Conservation (phyloP, 2,888 invertebrate genomes). For the Apodemia duryi region DNA sequence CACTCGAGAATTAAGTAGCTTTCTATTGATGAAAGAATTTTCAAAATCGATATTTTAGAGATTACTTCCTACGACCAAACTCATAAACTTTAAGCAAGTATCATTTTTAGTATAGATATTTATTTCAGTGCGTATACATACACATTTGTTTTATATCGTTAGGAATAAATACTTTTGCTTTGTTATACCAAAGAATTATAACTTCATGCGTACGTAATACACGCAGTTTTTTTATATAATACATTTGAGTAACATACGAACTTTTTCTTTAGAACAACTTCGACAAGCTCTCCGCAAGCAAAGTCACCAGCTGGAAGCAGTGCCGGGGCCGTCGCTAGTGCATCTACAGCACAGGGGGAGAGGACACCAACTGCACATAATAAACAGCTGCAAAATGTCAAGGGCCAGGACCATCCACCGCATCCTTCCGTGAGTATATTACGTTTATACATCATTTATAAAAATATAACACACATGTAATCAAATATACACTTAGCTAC, state of each 20-base stretch:
- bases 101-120: no score
- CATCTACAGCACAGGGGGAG: slow-evolving; percentile 74
- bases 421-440: slow-evolving; percentile 86
- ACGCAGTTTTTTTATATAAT: neutral
- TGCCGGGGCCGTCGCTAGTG: slow-evolving; percentile 69
- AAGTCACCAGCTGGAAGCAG: slow-evolving; percentile 88
- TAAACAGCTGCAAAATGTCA: slow-evolving; percentile 88
- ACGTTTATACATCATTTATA: neutral
- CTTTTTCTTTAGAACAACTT: slow-evolving; percentile 80
- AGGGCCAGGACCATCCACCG: slow-evolving; percentile 79
- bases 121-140: no score
- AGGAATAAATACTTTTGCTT: no score
- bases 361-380: slow-evolving; percentile 83
- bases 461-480: neutral
- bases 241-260: neutral
- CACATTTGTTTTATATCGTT: no score
- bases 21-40: no score
- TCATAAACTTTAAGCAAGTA: no score
- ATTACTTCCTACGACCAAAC: no score
- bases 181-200: no score
- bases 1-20: no score
- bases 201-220: no score
- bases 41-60: no score
- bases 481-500: neutral
- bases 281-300: slow-evolving; percentile 84